Evolutionary conservation across 1,140 invertebrate species (phyloP).

Genomic region (Limonius californicus): DNA sequence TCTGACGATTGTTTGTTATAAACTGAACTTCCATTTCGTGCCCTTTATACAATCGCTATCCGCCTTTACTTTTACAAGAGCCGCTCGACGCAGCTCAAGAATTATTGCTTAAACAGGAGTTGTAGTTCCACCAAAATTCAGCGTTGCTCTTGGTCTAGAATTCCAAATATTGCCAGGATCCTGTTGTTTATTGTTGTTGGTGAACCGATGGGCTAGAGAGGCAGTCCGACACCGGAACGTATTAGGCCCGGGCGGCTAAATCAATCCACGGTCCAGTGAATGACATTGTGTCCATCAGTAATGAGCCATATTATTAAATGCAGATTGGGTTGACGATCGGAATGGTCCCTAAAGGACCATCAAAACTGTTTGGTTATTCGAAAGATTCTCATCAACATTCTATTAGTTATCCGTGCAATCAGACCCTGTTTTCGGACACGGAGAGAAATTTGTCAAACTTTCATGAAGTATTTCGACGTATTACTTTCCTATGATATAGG

Average conservation of each 20-base stretch:
- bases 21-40: too few relatives aligned
- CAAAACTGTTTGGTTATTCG: too few relatives aligned
- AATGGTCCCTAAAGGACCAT: too few relatives aligned
- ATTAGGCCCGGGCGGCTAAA: background rate
- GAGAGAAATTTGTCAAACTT: too few relatives aligned
- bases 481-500: too few relatives aligned
- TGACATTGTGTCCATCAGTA: constrained; percentile 8
- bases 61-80: too few relatives aligned
- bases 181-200: constrained; percentile 13
- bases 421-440: too few relatives aligned
- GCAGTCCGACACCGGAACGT: background rate
- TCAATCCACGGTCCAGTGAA: constrained; percentile 5
- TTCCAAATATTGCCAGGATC: background rate
- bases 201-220: background rate
- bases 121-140: background rate
- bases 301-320: constrained; percentile 4
- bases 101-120: background rate
- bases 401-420: too few relatives aligned
- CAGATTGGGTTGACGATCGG: background rate
- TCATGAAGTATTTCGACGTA: too few relatives aligned
- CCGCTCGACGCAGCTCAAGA: too few relatives aligned
- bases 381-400: too few relatives aligned
- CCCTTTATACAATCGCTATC: too few relatives aligned
- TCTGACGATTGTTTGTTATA: background rate
- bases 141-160: background rate